Base-by-base conservation (phyloP, 2,797 vertebrate species). In the Champsocephalus gunnari region DNA sequence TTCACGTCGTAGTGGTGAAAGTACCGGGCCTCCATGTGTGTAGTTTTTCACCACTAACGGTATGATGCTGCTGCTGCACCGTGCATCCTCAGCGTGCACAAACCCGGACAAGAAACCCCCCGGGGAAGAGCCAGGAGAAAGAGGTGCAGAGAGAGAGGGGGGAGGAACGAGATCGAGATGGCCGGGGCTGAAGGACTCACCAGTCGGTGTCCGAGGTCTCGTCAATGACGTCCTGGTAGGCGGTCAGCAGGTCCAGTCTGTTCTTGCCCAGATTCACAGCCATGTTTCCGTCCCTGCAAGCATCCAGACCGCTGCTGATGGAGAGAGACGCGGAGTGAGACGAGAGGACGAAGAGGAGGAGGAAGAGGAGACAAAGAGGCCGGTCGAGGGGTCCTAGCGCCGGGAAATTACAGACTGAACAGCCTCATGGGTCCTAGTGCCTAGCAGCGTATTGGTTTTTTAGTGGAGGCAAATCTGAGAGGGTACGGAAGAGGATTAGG, bases 211-310 rank as follows among this genome's bases (percentile, higher is more conserved):
- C 88, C 79, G 95, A 96, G 75, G 95, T 94, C 83, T 98, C 97
- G 88, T 95, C 95, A 67, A 98, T 98, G 92, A 99, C 97, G 92
- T 97, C 97, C 95, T 98, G 97, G 90, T 99, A 99, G 65, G 97
- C 96, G 87, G 97, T 97, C 88, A 98, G 96, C 93, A 98, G 96
- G 85, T 94, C 94, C 95, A 97, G 96, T 93, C 97, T 94, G 95
- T 99, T 96, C 88, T 95, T 96, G 79, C 95, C 94, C 94, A 99
- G 97, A 94, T 97, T 97, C 92, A 98, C 96, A 85, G 95, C 94
- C 95, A 96, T 96, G 89, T 86, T 89, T 66, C 60, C 59, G 90
- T 89, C 90, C 75, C 87, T 87, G 91, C 90, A 80, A 86, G 92
- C 88, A 94, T 94, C 93, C 93, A 94, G 92, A 88, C 90, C 91